A percentile compares a stretch with the other conserved stretches of the same genome.
Conservation (phyloP, 2,797 vertebrate genomes). For the Takifugu ocellatus region DNA sequence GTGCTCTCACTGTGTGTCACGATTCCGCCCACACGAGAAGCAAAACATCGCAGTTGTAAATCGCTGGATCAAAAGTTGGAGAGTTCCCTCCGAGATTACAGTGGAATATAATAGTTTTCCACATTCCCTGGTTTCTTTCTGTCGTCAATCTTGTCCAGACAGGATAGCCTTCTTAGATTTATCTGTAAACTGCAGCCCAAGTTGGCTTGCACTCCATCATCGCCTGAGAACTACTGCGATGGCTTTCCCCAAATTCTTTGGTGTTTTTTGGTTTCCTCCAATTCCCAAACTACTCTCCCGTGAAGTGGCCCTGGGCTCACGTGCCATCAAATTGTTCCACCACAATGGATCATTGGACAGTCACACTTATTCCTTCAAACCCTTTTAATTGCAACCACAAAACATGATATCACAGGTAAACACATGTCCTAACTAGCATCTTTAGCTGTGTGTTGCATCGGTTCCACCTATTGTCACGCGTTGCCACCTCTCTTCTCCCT, state of each 20-base stretch:
- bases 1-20: no score
- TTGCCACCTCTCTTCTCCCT: no score
- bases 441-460: slow-evolving; percentile 11
- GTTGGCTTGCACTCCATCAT: slow-evolving; percentile 56
- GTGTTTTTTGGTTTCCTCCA: slow-evolving; percentile 11
- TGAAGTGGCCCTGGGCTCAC: slow-evolving; percentile 18
- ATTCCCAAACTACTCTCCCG: slow-evolving; percentile 19
- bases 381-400: slow-evolving; percentile 19
- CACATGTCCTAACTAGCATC: slow-evolving; percentile 36
- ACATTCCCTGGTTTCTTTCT: background rate
- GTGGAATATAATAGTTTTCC: background rate
- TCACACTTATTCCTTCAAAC: background rate
- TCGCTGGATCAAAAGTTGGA: background rate
- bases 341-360: slow-evolving; percentile 7
- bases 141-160: slow-evolving; percentile 17
- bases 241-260: slow-evolving; percentile 27
- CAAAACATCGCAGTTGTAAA: no score
- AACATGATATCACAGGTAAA: slow-evolving; percentile 46
- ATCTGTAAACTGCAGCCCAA: slow-evolving; percentile 38
- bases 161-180: slow-evolving; percentile 9
- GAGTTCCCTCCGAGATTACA: background rate
- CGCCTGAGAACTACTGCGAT: slow-evolving; percentile 42
- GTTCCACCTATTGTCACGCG: slow-evolving; percentile 47
- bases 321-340: slow-evolving; percentile 23
- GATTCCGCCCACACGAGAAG: no score